These are phyloP conservation scores for Chrysogorgia sp. DNA, from an alignment of 92 coral and sea anemone genomes.

Conservation along the genomic window DNA sequence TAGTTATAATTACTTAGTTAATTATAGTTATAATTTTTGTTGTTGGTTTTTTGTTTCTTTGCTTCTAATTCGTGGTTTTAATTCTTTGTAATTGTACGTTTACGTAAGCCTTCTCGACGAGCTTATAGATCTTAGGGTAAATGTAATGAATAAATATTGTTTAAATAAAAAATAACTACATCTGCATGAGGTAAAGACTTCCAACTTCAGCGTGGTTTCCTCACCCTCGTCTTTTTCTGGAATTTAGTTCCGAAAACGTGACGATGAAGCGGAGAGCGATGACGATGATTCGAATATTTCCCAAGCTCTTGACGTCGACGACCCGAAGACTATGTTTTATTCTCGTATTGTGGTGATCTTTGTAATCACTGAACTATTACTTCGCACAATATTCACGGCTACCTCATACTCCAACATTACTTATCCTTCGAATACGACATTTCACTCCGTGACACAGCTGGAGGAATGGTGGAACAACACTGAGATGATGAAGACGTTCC, in stretches of 20 bases:
- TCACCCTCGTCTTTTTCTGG: neutral
- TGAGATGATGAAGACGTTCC: slow-evolving; percentile 42
- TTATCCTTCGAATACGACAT: slow-evolving; percentile 28
- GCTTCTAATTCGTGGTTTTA: too few relatives aligned
- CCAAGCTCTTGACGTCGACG: slow-evolving; percentile 11
- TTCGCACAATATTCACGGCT: slow-evolving; percentile 69
- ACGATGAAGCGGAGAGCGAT: slow-evolving; percentile 18
- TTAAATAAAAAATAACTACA: neutral
- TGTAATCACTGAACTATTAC: slow-evolving; percentile 76
- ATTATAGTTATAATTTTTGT: too few relatives aligned
- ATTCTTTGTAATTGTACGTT: too few relatives aligned
- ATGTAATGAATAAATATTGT: too few relatives aligned
- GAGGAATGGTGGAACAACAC: slow-evolving; percentile 46
- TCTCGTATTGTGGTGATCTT: slow-evolving; percentile 73
- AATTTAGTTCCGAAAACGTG: slow-evolving; percentile 37
- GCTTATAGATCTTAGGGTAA: too few relatives aligned
- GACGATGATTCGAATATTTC: neutral
- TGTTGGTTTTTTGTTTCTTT: too few relatives aligned
- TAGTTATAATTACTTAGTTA: too few relatives aligned
- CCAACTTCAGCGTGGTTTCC: neutral
- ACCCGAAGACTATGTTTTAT: slow-evolving; percentile 31
- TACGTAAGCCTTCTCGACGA: too few relatives aligned
- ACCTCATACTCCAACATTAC: slow-evolving; percentile 35
- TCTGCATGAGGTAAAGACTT: neutral
- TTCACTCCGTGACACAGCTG: slow-evolving; percentile 16